phyloP scores from a whole-genome alignment of 2,113 vertebrate species.

The Noturus placidus region DNA sequence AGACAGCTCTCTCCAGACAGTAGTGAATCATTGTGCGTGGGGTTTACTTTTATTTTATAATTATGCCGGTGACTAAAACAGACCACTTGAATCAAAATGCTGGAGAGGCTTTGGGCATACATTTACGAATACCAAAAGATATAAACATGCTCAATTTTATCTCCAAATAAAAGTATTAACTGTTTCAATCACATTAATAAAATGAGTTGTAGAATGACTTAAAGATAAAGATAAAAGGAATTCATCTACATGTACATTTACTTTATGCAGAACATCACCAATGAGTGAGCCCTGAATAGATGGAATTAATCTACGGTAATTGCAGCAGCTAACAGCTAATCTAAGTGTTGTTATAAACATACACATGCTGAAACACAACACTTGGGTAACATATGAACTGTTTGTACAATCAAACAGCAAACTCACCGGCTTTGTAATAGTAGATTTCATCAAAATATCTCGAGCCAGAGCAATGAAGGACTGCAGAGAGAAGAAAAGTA shows the following conservation, averaged over 20 bases:
- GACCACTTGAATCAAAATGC: background rate
- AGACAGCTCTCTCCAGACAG: background rate
- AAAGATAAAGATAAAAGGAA: background rate
- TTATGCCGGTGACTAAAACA: background rate
- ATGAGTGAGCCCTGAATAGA: background rate
- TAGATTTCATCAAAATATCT: slow-evolving; percentile 85
- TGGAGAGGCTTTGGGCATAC: background rate
- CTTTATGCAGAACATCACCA: background rate
- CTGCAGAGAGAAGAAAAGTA: slow-evolving; percentile 60
- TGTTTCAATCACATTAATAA: background rate
- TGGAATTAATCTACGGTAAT: too few species aligned
- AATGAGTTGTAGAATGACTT: background rate
- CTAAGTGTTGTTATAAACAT: background rate
- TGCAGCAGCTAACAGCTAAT: background rate
- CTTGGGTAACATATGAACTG: background rate
- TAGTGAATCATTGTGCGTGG: background rate
- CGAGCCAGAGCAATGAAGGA: slow-evolving; percentile 82
- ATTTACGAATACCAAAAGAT: background rate
- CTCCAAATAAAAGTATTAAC: background rate
- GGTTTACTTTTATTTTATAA: background rate
- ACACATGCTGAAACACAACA: slow-evolving; percentile 9
- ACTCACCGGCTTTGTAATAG: slow-evolving; percentile 80
- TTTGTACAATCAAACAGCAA: background rate
- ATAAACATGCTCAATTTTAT: background rate
- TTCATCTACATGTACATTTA: background rate